Evolutionary conservation across 2,113 vertebrate species (phyloP).

Genomic region (Oncorhynchus nerka): DNA sequence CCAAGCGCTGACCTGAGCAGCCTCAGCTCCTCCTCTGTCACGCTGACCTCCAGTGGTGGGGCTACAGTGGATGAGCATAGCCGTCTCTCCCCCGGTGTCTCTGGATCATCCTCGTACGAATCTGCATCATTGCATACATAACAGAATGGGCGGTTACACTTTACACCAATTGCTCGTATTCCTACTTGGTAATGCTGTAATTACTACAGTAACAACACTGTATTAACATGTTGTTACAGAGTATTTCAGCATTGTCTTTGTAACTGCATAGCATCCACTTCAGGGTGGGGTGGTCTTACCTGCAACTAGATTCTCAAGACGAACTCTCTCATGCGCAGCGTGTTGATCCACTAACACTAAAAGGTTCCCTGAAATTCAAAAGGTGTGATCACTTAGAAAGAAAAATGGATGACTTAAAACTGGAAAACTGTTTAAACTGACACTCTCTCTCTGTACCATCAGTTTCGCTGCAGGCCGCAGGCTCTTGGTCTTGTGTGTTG

Average conservation of each 20-base stretch:
- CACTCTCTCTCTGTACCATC: slow-evolving; percentile 49
- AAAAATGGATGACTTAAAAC: too few relatives aligned
- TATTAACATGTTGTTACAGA: not conserved
- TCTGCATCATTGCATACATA: slow-evolving; percentile 71
- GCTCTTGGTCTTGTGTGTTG: slow-evolving; percentile 72
- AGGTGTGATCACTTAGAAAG: not conserved
- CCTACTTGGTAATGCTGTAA: slow-evolving; percentile 7
- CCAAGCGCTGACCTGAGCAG: slow-evolving; percentile 79
- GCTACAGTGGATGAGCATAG: slow-evolving; percentile 82
- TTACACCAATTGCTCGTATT: slow-evolving; percentile 5
- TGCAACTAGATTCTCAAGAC: slow-evolving; percentile 87
- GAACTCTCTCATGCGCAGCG: slow-evolving; percentile 92
- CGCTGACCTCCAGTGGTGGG: slow-evolving; percentile 84
- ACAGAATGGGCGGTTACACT: not conserved
- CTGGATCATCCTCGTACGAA: slow-evolving; percentile 84
- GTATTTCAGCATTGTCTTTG: not conserved
- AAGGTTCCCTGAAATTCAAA: slow-evolving; percentile 77
- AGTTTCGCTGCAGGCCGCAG: slow-evolving; percentile 27
- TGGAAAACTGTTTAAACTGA: not conserved
- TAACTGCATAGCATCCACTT: not conserved
- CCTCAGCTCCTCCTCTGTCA: slow-evolving; percentile 86
- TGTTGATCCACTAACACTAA: slow-evolving; percentile 95
- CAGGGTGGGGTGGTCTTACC: slow-evolving; percentile 66
- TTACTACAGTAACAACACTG: slow-evolving; percentile 6
- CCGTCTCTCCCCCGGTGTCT: slow-evolving; percentile 75